Evolutionary conservation across 2,113 vertebrate species (phyloP).

Genomic region (Holacanthus passer): DNA sequence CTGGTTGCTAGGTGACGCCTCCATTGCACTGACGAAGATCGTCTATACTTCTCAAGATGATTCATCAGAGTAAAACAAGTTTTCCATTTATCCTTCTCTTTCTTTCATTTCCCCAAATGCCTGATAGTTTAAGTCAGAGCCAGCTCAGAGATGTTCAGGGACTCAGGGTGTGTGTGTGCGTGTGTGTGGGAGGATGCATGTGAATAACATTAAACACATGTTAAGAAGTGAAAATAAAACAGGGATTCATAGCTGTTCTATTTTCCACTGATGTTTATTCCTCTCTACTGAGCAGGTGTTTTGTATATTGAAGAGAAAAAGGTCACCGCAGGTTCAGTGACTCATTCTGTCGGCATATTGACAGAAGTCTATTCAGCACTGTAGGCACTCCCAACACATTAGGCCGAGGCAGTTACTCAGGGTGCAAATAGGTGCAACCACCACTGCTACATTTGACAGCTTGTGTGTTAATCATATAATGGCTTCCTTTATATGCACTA

Average conservation of each 20-base stretch:
- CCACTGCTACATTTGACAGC: conserved; percentile 6
- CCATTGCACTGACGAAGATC: conserved; percentile 52
- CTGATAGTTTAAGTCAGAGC: not conserved
- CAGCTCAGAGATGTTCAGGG: not conserved
- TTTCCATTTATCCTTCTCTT: not conserved
- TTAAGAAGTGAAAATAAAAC: conserved; percentile 11
- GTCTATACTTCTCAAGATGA: not conserved
- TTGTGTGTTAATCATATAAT: not conserved
- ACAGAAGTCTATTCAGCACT: conserved; percentile 34
- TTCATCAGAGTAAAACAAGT: not conserved
- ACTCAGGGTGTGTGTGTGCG: not conserved
- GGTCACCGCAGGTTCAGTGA: conserved; percentile 57
- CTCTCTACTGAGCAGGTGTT: conserved; percentile 30
- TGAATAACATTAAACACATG: conserved; percentile 9
- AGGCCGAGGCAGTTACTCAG: conserved; percentile 28
- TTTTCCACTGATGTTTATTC: conserved; percentile 11
- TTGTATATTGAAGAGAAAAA: conserved; percentile 45
- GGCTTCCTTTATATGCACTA: not conserved
- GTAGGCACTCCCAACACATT: conserved; percentile 49
- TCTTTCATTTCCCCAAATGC: not conserved
- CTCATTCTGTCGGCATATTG: conserved; percentile 46
- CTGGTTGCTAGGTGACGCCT: conserved; percentile 62
- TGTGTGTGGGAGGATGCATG: not conserved
- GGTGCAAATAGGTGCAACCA: conserved; percentile 39
- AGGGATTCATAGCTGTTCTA: not conserved